Conservation (phyloP, 2,113 vertebrate genomes). For the Tautogolabrus adspersus region DNA sequence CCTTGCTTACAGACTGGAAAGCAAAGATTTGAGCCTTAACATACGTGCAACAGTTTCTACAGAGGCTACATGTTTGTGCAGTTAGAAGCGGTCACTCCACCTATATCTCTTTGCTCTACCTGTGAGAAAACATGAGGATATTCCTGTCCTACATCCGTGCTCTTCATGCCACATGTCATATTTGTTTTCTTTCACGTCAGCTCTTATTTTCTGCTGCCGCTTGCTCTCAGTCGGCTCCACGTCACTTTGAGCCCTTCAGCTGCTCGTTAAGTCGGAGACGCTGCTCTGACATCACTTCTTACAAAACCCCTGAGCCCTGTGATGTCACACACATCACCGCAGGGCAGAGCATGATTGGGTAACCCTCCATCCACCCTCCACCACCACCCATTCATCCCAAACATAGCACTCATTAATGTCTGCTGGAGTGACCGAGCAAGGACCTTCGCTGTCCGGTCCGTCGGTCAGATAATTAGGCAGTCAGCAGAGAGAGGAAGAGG, state of each 20-base stretch:
- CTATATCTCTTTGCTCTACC: too few relatives aligned
- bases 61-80: too few relatives aligned
- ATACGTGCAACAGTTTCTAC: too few relatives aligned
- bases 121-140: too few relatives aligned
- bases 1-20: too few relatives aligned
- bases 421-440: constrained; percentile 4
- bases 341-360: not conserved
- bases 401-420: not conserved
- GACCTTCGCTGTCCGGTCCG: constrained; percentile 11
- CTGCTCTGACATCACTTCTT: constrained; percentile 24
- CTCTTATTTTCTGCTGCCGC: not conserved
- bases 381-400: not conserved
- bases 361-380: not conserved
- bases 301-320: constrained; percentile 10
- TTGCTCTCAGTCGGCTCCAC: not conserved
- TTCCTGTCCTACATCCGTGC: not conserved
- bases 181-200: not conserved
- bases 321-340: constrained; percentile 3
- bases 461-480: constrained; percentile 1
- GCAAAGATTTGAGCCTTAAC: too few relatives aligned
- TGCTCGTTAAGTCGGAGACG: not conserved
- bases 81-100: too few relatives aligned
- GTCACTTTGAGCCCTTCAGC: not conserved
- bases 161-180: not conserved
- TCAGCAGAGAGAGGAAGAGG: not conserved